phyloP scores from a whole-genome alignment of 1,140 invertebrate genomes.

The Acromyrmex echinatior region DNA sequence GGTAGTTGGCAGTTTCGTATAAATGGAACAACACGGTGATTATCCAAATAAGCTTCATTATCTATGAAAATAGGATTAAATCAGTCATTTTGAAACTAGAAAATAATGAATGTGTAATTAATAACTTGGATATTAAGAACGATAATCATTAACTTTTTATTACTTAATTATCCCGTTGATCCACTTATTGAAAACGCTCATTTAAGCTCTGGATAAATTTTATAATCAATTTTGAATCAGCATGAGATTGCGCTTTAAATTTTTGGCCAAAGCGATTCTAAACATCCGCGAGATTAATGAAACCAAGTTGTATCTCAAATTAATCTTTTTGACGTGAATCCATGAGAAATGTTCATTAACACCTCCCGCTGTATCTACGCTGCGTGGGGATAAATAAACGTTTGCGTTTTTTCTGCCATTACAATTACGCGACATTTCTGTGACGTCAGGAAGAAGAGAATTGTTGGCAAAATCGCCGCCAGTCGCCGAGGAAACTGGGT shows the following conservation, averaged over 20 bases:
- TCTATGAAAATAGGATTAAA: constrained; percentile 27
- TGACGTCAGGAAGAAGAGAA: constrained; percentile 32
- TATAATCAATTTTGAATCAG: neutral
- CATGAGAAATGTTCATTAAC: neutral
- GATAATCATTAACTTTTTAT: constrained; percentile 21
- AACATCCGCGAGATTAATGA: neutral
- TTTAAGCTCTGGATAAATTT: neutral
- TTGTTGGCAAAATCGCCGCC: neutral
- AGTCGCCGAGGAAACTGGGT: constrained; percentile 13
- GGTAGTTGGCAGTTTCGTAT: neutral
- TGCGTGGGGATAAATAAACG: neutral
- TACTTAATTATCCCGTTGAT: constrained; percentile 3
- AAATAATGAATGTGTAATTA: constrained; percentile 12
- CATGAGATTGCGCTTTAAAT: neutral
- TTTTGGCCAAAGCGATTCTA: neutral
- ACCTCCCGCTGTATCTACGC: neutral
- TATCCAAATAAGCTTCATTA: constrained; percentile 10
- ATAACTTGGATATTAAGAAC: constrained; percentile 6
- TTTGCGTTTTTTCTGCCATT: neutral
- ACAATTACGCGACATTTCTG: constrained; percentile 18
- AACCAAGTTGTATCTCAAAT: neutral
- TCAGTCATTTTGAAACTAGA: constrained; percentile 22
- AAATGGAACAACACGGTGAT: neutral
- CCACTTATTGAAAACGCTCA: constrained; percentile 7
- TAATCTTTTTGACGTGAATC: neutral